phyloP scores from a whole-genome alignment of 2,888 invertebrate species.

The Leptopilina myrica region DNA sequence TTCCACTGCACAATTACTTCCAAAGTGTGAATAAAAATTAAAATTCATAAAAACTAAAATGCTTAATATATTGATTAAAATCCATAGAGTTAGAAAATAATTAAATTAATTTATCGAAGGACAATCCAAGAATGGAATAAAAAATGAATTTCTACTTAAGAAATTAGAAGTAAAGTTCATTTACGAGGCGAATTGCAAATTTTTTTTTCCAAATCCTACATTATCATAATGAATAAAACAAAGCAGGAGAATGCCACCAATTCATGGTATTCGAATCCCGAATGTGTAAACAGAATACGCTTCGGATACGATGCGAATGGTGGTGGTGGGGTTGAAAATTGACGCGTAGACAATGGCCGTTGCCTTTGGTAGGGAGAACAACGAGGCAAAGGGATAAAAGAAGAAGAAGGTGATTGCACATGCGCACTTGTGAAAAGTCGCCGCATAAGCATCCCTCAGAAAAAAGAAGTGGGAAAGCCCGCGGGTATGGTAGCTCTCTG shows the following conservation, averaged over 20 bases:
- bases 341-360: constrained; percentile 73
- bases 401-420: constrained; percentile 58
- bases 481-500: constrained; percentile 50
- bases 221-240: constrained; percentile 30
- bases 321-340: constrained; percentile 66
- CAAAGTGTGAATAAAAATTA: too few species aligned
- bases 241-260: constrained; percentile 7
- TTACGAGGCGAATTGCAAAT: constrained; percentile 32
- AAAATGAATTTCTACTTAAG: not conserved
- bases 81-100: too few species aligned
- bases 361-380: constrained; percentile 57
- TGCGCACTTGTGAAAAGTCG: constrained; percentile 62
- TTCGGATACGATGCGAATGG: constrained; percentile 12
- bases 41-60: too few species aligned
- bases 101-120: too few species aligned
- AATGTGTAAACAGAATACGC: constrained; percentile 37
- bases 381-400: constrained; percentile 55
- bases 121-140: not conserved
- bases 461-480: constrained; percentile 43
- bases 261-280: constrained; percentile 34
- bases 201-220: constrained; percentile 1
- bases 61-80: too few species aligned
- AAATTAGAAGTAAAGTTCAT: constrained; percentile 12
- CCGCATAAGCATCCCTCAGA: constrained; percentile 62
- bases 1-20: too few species aligned